These are phyloP conservation scores for Apus apus DNA, from an alignment of 2,113 vertebrate genomes.

Conservation along the genomic window DNA sequence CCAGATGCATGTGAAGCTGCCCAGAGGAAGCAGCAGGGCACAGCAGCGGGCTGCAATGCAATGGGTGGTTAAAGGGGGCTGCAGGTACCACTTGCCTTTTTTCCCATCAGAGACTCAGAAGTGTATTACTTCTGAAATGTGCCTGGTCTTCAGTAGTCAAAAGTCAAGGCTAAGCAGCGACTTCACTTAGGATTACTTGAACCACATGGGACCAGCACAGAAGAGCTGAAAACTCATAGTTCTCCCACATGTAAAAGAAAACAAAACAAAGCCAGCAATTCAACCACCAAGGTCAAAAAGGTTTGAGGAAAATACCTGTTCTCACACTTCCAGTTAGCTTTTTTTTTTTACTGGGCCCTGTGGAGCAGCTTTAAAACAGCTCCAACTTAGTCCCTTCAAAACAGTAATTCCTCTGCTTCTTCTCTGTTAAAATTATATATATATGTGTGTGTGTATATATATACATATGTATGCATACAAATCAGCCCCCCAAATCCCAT, in stretches of 20 bases:
- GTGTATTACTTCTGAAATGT: not conserved
- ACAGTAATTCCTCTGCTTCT: not conserved
- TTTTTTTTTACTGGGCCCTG: not conserved
- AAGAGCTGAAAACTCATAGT: not conserved
- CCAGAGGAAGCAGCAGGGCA: not conserved
- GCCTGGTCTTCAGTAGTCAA: not conserved
- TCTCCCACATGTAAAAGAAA: not conserved
- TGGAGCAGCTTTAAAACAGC: not conserved
- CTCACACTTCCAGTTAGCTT: not conserved
- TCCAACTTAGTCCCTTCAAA: not conserved
- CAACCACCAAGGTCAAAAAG: not conserved
- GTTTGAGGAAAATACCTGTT: not conserved
- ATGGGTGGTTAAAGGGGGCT: not conserved
- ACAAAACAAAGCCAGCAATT: not conserved
- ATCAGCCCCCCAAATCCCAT: not conserved
- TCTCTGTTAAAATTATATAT: not conserved
- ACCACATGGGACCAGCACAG: not conserved
- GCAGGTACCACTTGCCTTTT: not conserved
- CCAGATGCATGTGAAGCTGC: rapidly evolving
- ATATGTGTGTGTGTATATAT: not conserved
- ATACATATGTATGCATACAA: not conserved
- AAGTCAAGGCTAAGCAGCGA: not conserved
- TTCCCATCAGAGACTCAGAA: not conserved
- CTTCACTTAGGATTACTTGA: not conserved
- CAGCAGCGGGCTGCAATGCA: rapidly evolving